Percentiles rank a stretch among this genome's conserved stretches.
These are phyloP conservation scores for Platerodrilus igneus DNA, from an alignment of 2,888 invertebrate genomes.

Conservation along the genomic window DNA sequence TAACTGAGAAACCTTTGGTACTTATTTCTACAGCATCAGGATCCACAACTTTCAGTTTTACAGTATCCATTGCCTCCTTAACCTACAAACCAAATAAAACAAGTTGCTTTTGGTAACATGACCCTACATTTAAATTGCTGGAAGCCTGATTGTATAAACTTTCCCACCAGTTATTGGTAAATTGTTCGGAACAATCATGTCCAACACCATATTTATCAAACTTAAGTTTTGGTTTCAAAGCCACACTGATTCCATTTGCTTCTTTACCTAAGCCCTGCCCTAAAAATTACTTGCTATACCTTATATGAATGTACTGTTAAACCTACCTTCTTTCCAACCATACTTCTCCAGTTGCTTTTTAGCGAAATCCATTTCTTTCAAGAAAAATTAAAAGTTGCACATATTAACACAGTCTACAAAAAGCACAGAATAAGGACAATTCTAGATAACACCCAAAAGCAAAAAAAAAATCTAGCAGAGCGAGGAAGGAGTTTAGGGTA, in stretches of 20 bases:
- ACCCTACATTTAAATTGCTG: conserved; percentile 54
- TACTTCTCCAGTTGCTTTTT: conserved; percentile 67
- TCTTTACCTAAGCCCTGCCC: conserved; percentile 81
- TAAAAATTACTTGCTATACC: conserved; percentile 39
- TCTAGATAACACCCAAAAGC: no score
- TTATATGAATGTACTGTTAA: not conserved
- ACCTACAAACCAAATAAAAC: conserved; percentile 6
- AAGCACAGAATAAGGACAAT: no score
- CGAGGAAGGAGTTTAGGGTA: no score
- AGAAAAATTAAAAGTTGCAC: no score
- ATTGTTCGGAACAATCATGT: conserved; percentile 67
- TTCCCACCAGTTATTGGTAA: conserved; percentile 84
- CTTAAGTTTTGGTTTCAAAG: conserved; percentile 76
- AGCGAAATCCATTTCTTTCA: conserved; percentile 70
- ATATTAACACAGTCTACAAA: no score
- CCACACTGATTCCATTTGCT: conserved; percentile 70
- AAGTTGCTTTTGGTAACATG: conserved; percentile 26
- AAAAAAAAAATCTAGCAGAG: no score
- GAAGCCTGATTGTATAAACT: conserved; percentile 70
- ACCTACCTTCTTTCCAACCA: conserved; percentile 67
- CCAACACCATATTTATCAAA: conserved; percentile 76
- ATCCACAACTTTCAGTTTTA: conserved; percentile 19
- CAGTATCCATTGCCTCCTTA: conserved; percentile 11
- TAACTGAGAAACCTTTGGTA: conserved; percentile 41
- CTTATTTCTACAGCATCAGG: conserved; percentile 41